Percentiles rank a stretch among this genome's conserved stretches.
Evolutionary conservation across 2,888 invertebrate genomes (phyloP).

Genomic region (Stenchaetothrips biformis): DNA sequence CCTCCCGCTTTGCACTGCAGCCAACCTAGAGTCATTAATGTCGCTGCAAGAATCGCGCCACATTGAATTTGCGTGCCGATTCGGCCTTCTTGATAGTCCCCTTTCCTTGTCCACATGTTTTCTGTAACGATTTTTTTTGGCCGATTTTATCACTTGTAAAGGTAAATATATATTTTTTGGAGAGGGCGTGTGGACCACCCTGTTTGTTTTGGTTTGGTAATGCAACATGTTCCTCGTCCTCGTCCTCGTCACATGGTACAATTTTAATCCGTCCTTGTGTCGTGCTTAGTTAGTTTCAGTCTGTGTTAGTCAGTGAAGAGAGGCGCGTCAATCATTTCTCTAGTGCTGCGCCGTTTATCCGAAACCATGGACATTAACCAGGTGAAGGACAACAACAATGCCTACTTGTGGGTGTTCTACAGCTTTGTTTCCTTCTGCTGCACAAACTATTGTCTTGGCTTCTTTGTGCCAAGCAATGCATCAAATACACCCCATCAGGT

Average conservation of each 20-base stretch:
- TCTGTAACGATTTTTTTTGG: too few relatives aligned
- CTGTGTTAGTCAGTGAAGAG: background rate
- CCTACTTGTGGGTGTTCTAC: background rate
- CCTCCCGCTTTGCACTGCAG: too few relatives aligned
- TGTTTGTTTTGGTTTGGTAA: too few relatives aligned
- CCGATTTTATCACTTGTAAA: too few relatives aligned
- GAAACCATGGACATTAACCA: background rate
- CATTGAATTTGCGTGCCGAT: too few relatives aligned
- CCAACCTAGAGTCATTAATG: too few relatives aligned
- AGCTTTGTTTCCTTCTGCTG: background rate
- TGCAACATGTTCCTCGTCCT: too few relatives aligned
- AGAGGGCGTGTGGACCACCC: too few relatives aligned
- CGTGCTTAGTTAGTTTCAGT: background rate
- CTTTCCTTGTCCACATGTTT: too few relatives aligned
- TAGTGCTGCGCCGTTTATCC: background rate
- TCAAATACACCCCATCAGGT: conserved; percentile 37
- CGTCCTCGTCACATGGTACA: background rate
- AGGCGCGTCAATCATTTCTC: background rate
- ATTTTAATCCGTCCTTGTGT: background rate
- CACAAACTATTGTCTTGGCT: conserved; percentile 38
- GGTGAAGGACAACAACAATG: background rate
- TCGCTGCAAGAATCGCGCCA: too few relatives aligned
- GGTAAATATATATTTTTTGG: too few relatives aligned
- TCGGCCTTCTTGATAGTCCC: too few relatives aligned
- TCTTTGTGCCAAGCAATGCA: conserved; percentile 36